These are phyloP conservation scores for Pseudomugil gertrudae DNA, from an alignment of 2,797 vertebrate species.

Conservation along the genomic window DNA sequence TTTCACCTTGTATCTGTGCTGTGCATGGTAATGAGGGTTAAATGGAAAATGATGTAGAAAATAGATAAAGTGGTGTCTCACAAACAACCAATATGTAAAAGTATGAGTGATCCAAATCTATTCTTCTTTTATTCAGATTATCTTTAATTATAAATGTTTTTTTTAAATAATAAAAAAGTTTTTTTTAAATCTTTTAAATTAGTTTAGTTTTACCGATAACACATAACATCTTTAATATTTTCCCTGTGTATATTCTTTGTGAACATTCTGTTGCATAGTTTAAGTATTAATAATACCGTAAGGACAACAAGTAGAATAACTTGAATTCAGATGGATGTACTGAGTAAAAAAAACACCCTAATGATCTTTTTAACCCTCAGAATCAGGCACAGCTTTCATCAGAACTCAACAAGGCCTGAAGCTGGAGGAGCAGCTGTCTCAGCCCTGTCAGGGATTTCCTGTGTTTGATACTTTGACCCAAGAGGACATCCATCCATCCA, in stretches of 20 bases:
- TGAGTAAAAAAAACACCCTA: slow-evolving; percentile 23
- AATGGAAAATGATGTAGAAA: background rate
- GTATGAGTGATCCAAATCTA: background rate
- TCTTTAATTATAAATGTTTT: too few relatives aligned
- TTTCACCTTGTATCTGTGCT: too few relatives aligned
- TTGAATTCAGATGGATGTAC: slow-evolving; percentile 22
- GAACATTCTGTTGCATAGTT: background rate
- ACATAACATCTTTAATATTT: too few relatives aligned
- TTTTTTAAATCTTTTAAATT: too few relatives aligned
- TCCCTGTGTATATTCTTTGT: too few relatives aligned
- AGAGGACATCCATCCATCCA: too few relatives aligned
- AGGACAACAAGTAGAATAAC: background rate
- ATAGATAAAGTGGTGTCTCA: too few relatives aligned
- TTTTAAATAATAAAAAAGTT: too few relatives aligned
- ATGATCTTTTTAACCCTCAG: slow-evolving; percentile 35
- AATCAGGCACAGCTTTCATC: slow-evolving; percentile 33
- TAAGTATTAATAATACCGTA: slow-evolving; percentile 16
- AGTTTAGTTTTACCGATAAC: too few relatives aligned
- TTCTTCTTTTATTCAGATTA: background rate
- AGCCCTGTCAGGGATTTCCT: slow-evolving; percentile 49
- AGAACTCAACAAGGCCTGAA: slow-evolving; percentile 55
- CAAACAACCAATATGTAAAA: background rate
- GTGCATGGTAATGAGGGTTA: background rate
- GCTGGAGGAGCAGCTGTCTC: slow-evolving; percentile 52
- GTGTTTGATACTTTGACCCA: slow-evolving; percentile 44